Evolutionary conservation across 2,113 vertebrate species (phyloP), one percentile per base, ranked within the genome.

Genomic region (Amphiprion ocellaris): DNA sequence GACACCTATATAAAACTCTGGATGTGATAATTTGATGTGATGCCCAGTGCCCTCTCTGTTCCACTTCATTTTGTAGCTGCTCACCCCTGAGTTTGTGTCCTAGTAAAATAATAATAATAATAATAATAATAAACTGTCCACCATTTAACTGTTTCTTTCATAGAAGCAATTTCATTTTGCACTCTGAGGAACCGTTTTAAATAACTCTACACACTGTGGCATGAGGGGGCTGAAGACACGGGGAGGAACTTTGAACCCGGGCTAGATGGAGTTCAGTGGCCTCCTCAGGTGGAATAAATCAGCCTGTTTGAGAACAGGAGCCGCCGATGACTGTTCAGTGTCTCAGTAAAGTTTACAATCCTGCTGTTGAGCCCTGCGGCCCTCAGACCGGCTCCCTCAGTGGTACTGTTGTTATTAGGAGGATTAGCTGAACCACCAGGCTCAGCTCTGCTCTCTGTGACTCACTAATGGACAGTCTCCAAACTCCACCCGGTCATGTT

Each of bases 321-420:
- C 70, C 69, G 24, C 30, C 5, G 4, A 26, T 7, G 62, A 76
- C 76, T 84, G 84, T 56, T 89, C 69, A 79, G 79, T 53, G 79
- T 87, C 85, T 81, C 49, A 23, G 61, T 46, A 54, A 69, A 62
- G 61, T 84, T 87, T 87, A 69, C 68, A 26, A 54, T 49, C 68
- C 53, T 69, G 65, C 81, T 2, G 49, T n/a, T 30, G 69, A 78
- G 67, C 59, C 60, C 69, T 7, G 65, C 44, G 12, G 52, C 65
- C 52, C 53, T 66, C 54, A 61, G 61, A 68, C 9, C 8, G 63
- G 77, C 74, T 68, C 30, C 73, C 69, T 70, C 84, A 0, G 64
- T 81, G 86, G 68, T 73, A 60, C 82, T 76, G 80, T 58, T 88
- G 69, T 75, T 69, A 55, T 75, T 68, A 78, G 59, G 72, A 77